Base-by-base conservation (phyloP, 2,888 invertebrate genomes). In the Schizaphis graminum region DNA sequence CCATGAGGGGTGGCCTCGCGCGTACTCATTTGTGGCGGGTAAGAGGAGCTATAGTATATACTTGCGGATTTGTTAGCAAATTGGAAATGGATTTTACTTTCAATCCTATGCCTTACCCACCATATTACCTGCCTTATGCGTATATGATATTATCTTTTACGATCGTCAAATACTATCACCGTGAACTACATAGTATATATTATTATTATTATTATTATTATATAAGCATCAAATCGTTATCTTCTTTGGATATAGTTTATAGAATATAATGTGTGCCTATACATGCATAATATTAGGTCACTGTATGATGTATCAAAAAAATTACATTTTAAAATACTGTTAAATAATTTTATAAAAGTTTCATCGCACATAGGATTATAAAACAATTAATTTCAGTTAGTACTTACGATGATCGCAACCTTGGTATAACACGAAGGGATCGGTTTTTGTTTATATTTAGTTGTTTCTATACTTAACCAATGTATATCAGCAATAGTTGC, bases 61-160 rank as follows among this genome's bases (percentile, higher is more conserved):
- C 47, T 77, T 77, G 24, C 89, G 93, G 93, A 94, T 94, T 94
- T 94, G 93, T 94, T 94, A 90, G 90, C 93, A 94, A 86, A 94
- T 94, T 86, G 93, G 86, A 94, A 90, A 91, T 94, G 93, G 90
- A 94, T 90, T 94, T 90, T 90, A 49, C 57, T 84, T 47, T 88
- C 84, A 1, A 57, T n/a, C 86, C 35, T 21, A 8, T 21, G 21
- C 61, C 10, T 21, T 57, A 13, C 56, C 57, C 28, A 44, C 4
- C 10, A 10, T 11, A 24, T 90, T n/a, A 28, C 57, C 21, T 28
- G 28, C n/a, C 57, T 44, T 44, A 44, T 91, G 35, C 77, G 35
- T 77, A 77, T 77, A 77, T 35, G 77, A 77, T 77, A 77, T 77
- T 77, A 61, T 87, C 35, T 87, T 57, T 87, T 87, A 4, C 26